Base-by-base conservation (phyloP, 2,888 invertebrate genomes). In the Carterocephalus palaemon region DNA sequence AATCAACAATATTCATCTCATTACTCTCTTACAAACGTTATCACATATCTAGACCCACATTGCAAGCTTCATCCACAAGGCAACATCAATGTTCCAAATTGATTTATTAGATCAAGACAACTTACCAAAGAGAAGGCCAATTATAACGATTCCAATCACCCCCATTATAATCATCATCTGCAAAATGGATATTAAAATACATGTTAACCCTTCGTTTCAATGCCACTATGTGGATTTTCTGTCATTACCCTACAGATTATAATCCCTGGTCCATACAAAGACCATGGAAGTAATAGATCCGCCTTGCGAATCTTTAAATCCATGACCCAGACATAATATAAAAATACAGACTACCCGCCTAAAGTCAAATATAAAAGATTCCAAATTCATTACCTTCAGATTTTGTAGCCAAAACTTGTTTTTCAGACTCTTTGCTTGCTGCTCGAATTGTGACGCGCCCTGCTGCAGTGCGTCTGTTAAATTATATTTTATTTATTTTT, bases 341-440 rank as follows among this genome's bases (percentile, higher is more conserved):
- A n/a, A n/a, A n/a, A n/a, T n/a, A n/a, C n/a, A n/a, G n/a, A n/a
- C n/a, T n/a, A n/a, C n/a, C n/a, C n/a, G n/a, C n/a, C n/a, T n/a
- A n/a, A n/a, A n/a, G n/a, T n/a, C n/a, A n/a, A n/a, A n/a, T n/a
- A n/a, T n/a, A n/a, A n/a, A n/a, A n/a, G n/a, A n/a, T n/a, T n/a
- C n/a, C n/a, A n/a, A n/a, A n/a, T n/a, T n/a, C n/a, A n/a, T n/a
- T 70, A 92, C 92, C 91, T 98, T 98, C 68, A 97, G 89, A 84
- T 98, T 98, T 85, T 98, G 96, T 92, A 97, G 92, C 98, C 98
- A 98, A 77, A 95, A 97, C 87, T 98, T 98, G 73, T 96, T 91
- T 88, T 98, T 98, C 76, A 98, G 89, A 88, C 97, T 97, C 65
- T 97, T 97, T 48, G 98, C 97, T 76, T 97, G 96, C 64, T 97